Percentiles rank a stretch among this genome's conserved stretches.
Evolutionary conservation across 2,888 invertebrate genomes (phyloP).

Genomic region (Acleris holmiana): DNA sequence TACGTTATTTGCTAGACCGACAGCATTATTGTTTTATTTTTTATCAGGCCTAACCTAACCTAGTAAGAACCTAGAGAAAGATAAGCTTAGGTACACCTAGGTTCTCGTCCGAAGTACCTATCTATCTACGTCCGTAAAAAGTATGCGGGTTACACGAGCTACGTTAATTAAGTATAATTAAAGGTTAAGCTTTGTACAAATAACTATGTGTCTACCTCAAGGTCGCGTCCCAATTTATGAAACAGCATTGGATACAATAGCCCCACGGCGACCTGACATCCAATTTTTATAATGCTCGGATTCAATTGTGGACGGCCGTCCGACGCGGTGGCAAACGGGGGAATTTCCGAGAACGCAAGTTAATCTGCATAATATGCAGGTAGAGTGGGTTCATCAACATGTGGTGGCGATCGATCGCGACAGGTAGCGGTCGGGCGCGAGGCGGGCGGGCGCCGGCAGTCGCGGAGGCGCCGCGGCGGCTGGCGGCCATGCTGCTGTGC

Average conservation of each 20-base stretch:
- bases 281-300: slow-evolving; percentile 29
- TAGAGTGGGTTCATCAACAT: slow-evolving; percentile 68
- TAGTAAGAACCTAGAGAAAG: no score
- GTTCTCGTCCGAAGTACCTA: no score
- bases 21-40: no score
- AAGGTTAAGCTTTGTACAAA: no score
- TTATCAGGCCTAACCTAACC: no score
- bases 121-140: no score
- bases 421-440: slow-evolving; percentile 44
- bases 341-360: slow-evolving; percentile 50
- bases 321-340: slow-evolving; percentile 27
- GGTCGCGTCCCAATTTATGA: slow-evolving; percentile 26
- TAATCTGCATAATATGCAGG: slow-evolving; percentile 72
- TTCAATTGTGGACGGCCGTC: slow-evolving; percentile 14
- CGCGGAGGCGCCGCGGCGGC: slow-evolving; percentile 70
- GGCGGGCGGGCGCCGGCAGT: slow-evolving; percentile 63
- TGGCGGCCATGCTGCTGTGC: slow-evolving; percentile 71
- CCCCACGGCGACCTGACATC: slow-evolving; percentile 18
- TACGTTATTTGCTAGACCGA: background rate
- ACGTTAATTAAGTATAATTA: no score
- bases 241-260: slow-evolving; percentile 8
- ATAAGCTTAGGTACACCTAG: no score
- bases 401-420: slow-evolving; percentile 60
- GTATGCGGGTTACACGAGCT: no score
- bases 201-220: slow-evolving; percentile 7